Percentiles rank a stretch among this genome's conserved stretches.
Conservation (phyloP, 2,113 vertebrate genomes). For the Oncorhynchus nerka region DNA sequence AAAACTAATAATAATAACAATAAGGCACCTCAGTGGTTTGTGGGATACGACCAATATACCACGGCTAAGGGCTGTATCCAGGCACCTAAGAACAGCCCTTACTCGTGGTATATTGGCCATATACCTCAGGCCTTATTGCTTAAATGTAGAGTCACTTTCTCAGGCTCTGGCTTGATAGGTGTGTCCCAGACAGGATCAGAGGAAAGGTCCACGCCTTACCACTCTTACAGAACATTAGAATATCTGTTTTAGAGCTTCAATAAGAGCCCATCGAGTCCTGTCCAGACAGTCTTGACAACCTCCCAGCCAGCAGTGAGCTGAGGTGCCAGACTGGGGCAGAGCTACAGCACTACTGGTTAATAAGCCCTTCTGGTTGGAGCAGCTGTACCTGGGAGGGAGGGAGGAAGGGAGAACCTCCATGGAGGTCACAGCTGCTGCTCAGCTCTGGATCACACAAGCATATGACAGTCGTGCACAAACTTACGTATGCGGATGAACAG, state of each 20-base stretch:
- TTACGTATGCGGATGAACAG: background rate
- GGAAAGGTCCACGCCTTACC: too few relatives aligned
- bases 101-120: too few relatives aligned
- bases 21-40: too few relatives aligned
- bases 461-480: background rate
- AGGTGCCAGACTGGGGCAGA: conserved; percentile 5
- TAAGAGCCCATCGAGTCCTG: background rate
- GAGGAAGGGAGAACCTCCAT: background rate
- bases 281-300: background rate
- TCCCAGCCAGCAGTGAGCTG: background rate
- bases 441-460: background rate
- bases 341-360: background rate
- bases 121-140: too few relatives aligned
- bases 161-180: too few relatives aligned
- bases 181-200: too few relatives aligned
- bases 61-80: too few relatives aligned
- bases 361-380: background rate
- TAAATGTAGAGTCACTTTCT: too few relatives aligned
- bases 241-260: background rate
- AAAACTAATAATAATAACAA: too few relatives aligned
- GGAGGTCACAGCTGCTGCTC: background rate
- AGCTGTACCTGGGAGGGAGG: background rate
- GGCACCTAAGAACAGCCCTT: too few relatives aligned
- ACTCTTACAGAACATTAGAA: too few relatives aligned
- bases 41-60: too few relatives aligned